These are phyloP conservation scores for Stegodyphus mimosarum DNA, from an alignment of 1,140 invertebrate species.

Conservation along the genomic window DNA sequence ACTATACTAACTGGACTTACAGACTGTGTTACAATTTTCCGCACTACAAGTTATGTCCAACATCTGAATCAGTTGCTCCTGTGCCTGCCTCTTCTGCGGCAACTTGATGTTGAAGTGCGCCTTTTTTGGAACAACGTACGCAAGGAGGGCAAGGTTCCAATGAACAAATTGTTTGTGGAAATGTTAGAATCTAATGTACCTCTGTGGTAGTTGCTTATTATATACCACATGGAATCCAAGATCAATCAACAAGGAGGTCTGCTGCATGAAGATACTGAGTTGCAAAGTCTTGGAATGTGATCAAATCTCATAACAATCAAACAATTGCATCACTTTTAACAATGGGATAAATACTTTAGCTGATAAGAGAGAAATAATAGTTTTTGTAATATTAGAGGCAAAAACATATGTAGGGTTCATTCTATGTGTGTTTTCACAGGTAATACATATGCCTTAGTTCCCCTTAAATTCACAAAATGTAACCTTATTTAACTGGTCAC, in stretches of 20 bases:
- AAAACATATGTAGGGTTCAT: not conserved
- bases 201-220: constrained; percentile 33
- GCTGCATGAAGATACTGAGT: constrained; percentile 22
- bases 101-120: constrained; percentile 87
- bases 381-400: not conserved
- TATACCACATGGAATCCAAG: constrained; percentile 28
- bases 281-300: constrained; percentile 43
- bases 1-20: constrained; percentile 85
- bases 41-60: constrained; percentile 66
- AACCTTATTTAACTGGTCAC: too few species aligned
- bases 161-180: constrained; percentile 97
- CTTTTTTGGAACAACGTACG: constrained; percentile 91
- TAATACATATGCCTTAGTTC: too few species aligned
- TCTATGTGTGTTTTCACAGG: not conserved
- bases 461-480: too few species aligned
- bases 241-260: constrained; percentile 3
- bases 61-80: constrained; percentile 88
- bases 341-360: constrained; percentile 21
- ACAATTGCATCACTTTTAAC: constrained; percentile 6
- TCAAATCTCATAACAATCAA: constrained; percentile 48
- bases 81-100: constrained; percentile 86
- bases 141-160: constrained; percentile 86
- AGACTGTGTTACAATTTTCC: constrained; percentile 83
- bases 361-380: not conserved
- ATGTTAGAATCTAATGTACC: constrained; percentile 86